Conservation (phyloP, 1,140 invertebrate species). For the Lasaia peninsularis region DNA sequence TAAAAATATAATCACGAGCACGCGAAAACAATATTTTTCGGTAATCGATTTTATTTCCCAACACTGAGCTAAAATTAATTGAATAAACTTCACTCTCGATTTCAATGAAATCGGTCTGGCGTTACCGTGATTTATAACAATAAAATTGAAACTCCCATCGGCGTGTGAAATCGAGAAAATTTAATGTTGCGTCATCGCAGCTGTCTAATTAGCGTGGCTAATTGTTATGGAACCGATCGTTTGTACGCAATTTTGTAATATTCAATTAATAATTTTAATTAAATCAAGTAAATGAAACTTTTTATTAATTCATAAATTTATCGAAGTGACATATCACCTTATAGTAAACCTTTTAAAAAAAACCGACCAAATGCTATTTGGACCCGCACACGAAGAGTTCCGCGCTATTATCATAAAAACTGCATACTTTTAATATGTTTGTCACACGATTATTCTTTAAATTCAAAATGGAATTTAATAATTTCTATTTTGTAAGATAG, state of each 20-base stretch:
- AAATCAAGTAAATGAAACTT: too few species aligned
- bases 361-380: too few species aligned
- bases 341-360: too few species aligned
- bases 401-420: too few species aligned
- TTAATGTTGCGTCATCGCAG: conserved; percentile 54
- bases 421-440: too few species aligned
- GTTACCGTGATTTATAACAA: conserved; percentile 65
- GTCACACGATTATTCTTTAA: too few species aligned
- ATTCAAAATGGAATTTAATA: too few species aligned
- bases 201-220: conserved; percentile 54
- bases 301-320: too few species aligned
- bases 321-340: too few species aligned
- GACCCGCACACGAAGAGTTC: too few species aligned
- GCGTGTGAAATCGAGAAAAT: conserved; percentile 63
- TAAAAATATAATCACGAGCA: not conserved
- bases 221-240: conserved; percentile 59
- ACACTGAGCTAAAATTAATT: conserved; percentile 23
- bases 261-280: conserved; percentile 13
- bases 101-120: conserved; percentile 43
- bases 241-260: conserved; percentile 48
- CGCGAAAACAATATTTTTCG: not conserved
- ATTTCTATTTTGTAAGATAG: too few species aligned
- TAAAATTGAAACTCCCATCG: conserved; percentile 55
- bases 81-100: conserved; percentile 51
- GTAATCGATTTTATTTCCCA: not conserved